A percentile compares a stretch with the other conserved stretches of the same genome.
These are phyloP conservation scores for Chydorus sphaericus DNA, from an alignment of 2,888 invertebrate species.

Conservation along the genomic window DNA sequence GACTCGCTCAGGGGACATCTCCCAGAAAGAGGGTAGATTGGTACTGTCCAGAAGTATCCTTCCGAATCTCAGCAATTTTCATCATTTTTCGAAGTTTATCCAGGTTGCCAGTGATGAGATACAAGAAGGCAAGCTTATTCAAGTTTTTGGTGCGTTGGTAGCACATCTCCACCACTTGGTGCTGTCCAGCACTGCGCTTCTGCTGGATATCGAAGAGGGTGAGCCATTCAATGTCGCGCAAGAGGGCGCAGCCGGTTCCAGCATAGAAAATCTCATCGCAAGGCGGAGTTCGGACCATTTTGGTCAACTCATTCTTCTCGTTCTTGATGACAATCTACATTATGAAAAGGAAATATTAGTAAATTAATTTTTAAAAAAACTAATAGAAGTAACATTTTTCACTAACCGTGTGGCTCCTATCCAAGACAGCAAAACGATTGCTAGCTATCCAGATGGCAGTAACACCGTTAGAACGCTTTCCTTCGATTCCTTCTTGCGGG, in stretches of 20 bases:
- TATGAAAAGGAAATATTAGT: conserved; percentile 20
- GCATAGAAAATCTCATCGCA: conserved; percentile 98
- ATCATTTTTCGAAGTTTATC: conserved; percentile 97
- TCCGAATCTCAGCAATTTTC: conserved; percentile 96
- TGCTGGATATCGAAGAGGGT: conserved; percentile 96
- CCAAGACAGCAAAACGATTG: conserved; percentile 92
- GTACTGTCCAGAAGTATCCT: conserved; percentile 88
- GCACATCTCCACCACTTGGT: conserved; percentile 86
- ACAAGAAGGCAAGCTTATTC: conserved; percentile 93
- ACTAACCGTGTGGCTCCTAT: conserved; percentile 72
- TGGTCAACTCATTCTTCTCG: conserved; percentile 91
- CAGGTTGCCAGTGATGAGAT: conserved; percentile 93
- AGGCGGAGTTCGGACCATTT: conserved; percentile 74
- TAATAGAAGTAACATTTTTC: conserved; percentile 16
- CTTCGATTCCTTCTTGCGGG: conserved; percentile 44
- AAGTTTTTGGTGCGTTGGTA: conserved; percentile 99
- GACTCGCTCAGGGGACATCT: conserved; percentile 75
- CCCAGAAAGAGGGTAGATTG: conserved; percentile 86
- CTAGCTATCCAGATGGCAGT: conserved; percentile 93
- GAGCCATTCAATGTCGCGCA: conserved; percentile 78
- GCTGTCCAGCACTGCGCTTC: conserved; percentile 44
- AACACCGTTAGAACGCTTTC: conserved; percentile 73
- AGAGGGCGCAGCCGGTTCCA: conserved; percentile 88
- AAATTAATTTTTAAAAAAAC: background rate
- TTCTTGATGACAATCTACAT: conserved; percentile 77